Conservation (phyloP, 2,797 vertebrate genomes). For the Gymnocypris eckloni region DNA sequence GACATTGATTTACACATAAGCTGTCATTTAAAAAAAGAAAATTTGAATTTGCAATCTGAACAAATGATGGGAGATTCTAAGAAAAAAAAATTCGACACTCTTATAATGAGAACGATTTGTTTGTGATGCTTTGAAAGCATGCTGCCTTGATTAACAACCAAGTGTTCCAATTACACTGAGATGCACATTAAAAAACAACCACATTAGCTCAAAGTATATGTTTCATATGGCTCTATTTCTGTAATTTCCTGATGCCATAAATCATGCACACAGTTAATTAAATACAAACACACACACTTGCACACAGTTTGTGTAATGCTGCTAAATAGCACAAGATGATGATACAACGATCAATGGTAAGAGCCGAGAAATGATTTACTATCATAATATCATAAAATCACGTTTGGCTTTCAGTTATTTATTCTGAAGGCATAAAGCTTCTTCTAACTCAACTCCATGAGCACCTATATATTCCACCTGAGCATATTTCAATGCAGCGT, state of each 20-base stretch:
- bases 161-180: neutral
- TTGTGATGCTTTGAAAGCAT: neutral
- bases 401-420: constrained; percentile 42
- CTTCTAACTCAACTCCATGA: neutral
- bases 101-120: constrained; percentile 15
- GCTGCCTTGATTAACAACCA: constrained; percentile 19
- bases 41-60: neutral
- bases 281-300: constrained; percentile 30
- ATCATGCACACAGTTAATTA: constrained; percentile 27
- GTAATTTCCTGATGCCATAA: constrained; percentile 45
- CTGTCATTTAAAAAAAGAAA: neutral
- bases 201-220: constrained; percentile 27
- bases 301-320: constrained; percentile 54
- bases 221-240: constrained; percentile 34
- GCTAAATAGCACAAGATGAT: constrained; percentile 64
- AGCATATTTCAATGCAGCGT: neutral
- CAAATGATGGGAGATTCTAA: neutral
- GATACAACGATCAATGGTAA: constrained; percentile 58
- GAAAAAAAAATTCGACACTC: neutral
- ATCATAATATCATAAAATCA: constrained; percentile 62
- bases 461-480: neutral
- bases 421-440: constrained; percentile 29
- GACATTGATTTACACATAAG: neutral
- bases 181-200: constrained; percentile 25
- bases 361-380: constrained; percentile 74